Base-by-base conservation (phyloP, 2,797 vertebrate species). In the Serranus cabrilla region DNA sequence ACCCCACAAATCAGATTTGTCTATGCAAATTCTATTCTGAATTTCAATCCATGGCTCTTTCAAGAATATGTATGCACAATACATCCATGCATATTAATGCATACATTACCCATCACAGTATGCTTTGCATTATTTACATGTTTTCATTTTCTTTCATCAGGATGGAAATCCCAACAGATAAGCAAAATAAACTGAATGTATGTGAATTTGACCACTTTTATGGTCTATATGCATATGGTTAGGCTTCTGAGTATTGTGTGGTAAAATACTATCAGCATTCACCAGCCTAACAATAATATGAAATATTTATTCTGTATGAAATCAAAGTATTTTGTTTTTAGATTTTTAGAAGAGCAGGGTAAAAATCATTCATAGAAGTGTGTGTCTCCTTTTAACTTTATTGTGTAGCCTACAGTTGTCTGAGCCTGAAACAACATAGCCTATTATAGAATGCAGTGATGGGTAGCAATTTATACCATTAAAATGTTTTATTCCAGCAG, bases 81-180 rank as follows among this genome's bases (percentile, higher is more conserved):
- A 42, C 18, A 70, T 61, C 2, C 14, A 72, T 79, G 18, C n/a
- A 81, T 49, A 71, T 42, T 10, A 47, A 61, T 21, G 31, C 40
- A 68, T 31, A 50, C 5, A 46, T 51, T 40, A n/a, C 34, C 63
- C 54, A 27, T 46, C 50, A 55, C 60, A 37, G 67, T 71, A 50
- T 20, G 11, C 10, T 27, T 46, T 47, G 40, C n/a, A 73, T 65
- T 56, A 69, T 71, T 82, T 52, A 63, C 61, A 68, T 47, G 49
- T 65, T 69, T 63, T 81, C 47, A 74, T 84, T 80, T 80, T 6
- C 65, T 78, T 77, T 68, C 5, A 56, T 54, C 54, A 21, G 46
- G 13, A 77, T 75, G 45, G 37, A 72, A 63, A 74, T 37, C 34
- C 18, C 62, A 71, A 20, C n/a, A 47, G 37, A 61, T 45, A 63